phyloP scores from a whole-genome alignment of 2,113 vertebrate species.

The Pluvianellus socialis region DNA sequence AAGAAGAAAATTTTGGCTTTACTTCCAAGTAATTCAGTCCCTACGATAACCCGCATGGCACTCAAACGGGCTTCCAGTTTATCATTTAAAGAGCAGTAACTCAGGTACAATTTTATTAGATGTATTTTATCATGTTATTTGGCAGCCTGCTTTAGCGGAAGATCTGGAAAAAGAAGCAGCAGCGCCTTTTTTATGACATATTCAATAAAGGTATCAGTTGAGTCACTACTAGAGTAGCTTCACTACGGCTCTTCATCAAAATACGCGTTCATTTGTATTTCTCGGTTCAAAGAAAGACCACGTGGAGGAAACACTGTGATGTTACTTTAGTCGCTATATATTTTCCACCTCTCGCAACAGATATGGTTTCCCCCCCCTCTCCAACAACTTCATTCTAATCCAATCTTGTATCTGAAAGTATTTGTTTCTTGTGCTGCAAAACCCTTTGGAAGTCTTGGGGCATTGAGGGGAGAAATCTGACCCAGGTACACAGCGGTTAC shows the following conservation, averaged over 20 bases:
- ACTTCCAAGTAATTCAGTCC: background rate
- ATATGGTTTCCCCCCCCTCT: background rate
- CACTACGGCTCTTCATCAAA: background rate
- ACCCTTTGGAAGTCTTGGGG: background rate
- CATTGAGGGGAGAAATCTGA: conserved; percentile 1
- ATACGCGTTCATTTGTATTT: background rate
- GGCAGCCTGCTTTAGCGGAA: background rate
- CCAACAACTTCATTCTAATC: background rate
- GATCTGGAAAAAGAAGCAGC: background rate
- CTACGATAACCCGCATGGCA: background rate
- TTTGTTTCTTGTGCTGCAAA: background rate
- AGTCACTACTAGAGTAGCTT: background rate
- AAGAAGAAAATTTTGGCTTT: background rate
- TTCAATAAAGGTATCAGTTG: background rate
- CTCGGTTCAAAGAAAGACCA: background rate
- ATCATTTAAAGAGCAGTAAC: background rate
- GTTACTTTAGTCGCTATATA: background rate
- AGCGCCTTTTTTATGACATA: background rate
- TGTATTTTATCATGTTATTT: background rate
- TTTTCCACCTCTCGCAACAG: background rate
- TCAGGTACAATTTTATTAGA: background rate
- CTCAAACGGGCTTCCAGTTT: background rate
- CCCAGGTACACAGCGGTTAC: background rate
- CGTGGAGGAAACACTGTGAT: background rate
- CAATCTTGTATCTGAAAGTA: background rate